phyloP scores from a whole-genome alignment of 2,888 invertebrate species.

The Cephus sareptanus region DNA sequence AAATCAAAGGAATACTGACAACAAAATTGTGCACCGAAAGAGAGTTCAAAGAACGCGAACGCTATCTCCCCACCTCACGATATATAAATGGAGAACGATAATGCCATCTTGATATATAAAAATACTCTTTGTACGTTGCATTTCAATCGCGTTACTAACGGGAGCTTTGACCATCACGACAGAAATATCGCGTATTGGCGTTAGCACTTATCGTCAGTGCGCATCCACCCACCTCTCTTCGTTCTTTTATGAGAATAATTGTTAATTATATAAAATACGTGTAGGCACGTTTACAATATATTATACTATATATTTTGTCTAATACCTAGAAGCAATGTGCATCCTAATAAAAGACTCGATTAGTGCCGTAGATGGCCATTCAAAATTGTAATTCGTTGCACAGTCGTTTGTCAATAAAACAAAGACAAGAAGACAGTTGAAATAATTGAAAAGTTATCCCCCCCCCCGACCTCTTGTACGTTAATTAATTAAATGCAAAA shows the following conservation, averaged over 20 bases:
- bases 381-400: slow-evolving; percentile 27
- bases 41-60: background rate
- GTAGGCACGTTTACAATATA: slow-evolving; percentile 11
- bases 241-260: background rate
- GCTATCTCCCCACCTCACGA: background rate
- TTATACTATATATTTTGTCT: slow-evolving; percentile 6
- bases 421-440: background rate
- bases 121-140: background rate
- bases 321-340: background rate
- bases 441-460: background rate
- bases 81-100: background rate
- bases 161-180: background rate
- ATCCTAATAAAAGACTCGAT: slow-evolving; percentile 21
- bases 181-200: background rate
- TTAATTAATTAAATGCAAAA: background rate
- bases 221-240: background rate
- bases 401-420: slow-evolving; percentile 10
- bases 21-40: background rate
- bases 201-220: background rate
- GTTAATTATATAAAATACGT: background rate
- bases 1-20: background rate
- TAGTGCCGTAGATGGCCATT: slow-evolving; percentile 15
- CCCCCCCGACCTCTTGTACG: background rate
- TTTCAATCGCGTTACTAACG: background rate
- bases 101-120: background rate